These are phyloP conservation scores for Tangara arthus DNA, from an alignment of 2,797 vertebrate genomes.

Conservation along the genomic window DNA sequence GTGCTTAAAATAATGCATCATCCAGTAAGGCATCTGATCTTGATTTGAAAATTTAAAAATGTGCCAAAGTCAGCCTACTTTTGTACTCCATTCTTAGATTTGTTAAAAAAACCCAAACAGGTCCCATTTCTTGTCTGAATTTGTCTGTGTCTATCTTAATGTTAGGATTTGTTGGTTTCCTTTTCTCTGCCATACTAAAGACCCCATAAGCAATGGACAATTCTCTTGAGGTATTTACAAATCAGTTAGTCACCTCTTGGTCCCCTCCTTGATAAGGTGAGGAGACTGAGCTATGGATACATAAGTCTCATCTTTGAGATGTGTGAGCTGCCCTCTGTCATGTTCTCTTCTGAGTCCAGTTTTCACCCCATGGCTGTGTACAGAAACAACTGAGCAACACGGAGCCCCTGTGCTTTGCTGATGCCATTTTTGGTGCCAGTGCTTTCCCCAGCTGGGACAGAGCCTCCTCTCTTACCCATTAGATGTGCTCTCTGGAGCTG, in stretches of 20 bases:
- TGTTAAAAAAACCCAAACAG: neutral
- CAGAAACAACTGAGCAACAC: neutral
- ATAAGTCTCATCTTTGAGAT: neutral
- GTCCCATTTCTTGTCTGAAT: neutral
- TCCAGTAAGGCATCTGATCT: slow-evolving; percentile 5
- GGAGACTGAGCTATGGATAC: neutral
- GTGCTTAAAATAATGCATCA: neutral
- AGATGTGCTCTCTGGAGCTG: neutral
- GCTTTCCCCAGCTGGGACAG: neutral
- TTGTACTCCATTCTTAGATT: neutral
- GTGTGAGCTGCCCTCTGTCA: neutral
- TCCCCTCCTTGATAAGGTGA: neutral
- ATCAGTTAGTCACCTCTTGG: neutral
- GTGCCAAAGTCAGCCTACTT: neutral
- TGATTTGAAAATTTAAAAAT: neutral
- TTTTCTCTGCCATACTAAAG: neutral
- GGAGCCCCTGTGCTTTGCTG: neutral
- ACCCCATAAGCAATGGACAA: neutral
- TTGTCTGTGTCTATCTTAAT: neutral
- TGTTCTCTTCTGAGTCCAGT: neutral
- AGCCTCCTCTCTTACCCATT: neutral
- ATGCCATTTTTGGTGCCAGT: neutral
- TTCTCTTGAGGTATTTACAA: neutral
- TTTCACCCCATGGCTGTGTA: neutral
- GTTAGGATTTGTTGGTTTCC: accelerated